Evolutionary conservation across 2,888 invertebrate genomes (phyloP).

Genomic region (Chelonus formosanus): DNA sequence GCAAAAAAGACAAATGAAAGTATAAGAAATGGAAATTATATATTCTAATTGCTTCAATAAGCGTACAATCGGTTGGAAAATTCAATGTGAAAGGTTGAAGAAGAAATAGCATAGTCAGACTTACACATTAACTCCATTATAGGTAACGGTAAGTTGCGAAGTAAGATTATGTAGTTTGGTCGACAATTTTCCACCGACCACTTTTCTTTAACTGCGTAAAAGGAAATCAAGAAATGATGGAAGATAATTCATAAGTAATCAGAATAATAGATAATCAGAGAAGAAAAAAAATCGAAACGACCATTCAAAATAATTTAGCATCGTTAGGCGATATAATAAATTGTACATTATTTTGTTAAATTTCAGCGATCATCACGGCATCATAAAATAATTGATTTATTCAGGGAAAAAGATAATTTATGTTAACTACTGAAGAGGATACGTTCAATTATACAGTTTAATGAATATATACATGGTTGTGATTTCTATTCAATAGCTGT

Average conservation of each 20-base stretch:
- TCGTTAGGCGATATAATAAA: too few species aligned
- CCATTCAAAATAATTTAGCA: too few species aligned
- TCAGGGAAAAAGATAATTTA: too few species aligned
- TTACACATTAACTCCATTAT: slow-evolving; percentile 30
- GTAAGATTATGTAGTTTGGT: slow-evolving; percentile 10
- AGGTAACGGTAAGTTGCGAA: slow-evolving; percentile 19
- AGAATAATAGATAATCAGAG: not conserved
- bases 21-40: slow-evolving; percentile 19
- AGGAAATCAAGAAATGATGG: slow-evolving; percentile 5
- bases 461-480: too few species aligned
- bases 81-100: slow-evolving; percentile 6
- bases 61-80: slow-evolving; percentile 13
- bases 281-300: not conserved
- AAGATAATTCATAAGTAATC: not conserved
- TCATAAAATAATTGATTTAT: too few species aligned
- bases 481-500: too few species aligned
- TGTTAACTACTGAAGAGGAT: too few species aligned
- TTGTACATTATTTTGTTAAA: too few species aligned
- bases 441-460: too few species aligned
- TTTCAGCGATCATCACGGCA: too few species aligned
- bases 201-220: slow-evolving; percentile 1
- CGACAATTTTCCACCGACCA: slow-evolving; percentile 5
- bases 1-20: slow-evolving; percentile 30
- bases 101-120: slow-evolving; percentile 11
- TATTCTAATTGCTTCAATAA: slow-evolving; percentile 15